Base-by-base conservation (phyloP, 2,113 vertebrate species). In the Dipodomys spectabilis region DNA sequence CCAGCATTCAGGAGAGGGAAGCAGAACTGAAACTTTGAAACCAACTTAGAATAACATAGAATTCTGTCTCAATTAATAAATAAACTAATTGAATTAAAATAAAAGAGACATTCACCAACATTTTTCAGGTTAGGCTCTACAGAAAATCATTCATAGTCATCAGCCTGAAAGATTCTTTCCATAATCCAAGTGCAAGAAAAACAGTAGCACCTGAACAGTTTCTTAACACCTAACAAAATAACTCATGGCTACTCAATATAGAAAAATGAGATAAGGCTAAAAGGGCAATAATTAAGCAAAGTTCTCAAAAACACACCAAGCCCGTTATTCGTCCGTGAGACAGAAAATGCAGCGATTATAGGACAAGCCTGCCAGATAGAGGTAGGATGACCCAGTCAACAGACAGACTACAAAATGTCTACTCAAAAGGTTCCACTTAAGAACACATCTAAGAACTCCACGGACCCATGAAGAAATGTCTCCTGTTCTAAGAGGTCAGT, bases 51-150 rank as follows among this genome's bases (percentile, higher is more conserved):
- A 13, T 13, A 57, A 18, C 53, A 57, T 18, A 57, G 8, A 22
- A 64, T 22, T 25, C 62, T 64, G 62, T 64, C 62, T 64, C 23
- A 64, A 60, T 15, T 15, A 60, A 64, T 64, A 64, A 64, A 64
- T 64, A 7, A 64, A 64, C 23, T 23, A 64, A 23, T 64, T 6
- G 1, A 64, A 64, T 64, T 20, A 64, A 64, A 64, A 64, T 84
- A 87, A 88, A 78, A 35, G 27, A 92, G 23, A 62, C 39, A 67
- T 16, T 88, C 27, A 68, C 53, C 35, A 74, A 90, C 94, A 94
- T 7, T 12, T 20, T n/a, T 75, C 27, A 25, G 65, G 27, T 67
- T 74, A 90, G 75, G 49, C 80, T 73, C 30, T 45, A 64, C 18
- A 32, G 68, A 73, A 92, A 95, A 81, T 62, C 18, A 65, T 18